phyloP scores from a whole-genome alignment of 2,797 vertebrate species.

The Poecilia wingei region DNA sequence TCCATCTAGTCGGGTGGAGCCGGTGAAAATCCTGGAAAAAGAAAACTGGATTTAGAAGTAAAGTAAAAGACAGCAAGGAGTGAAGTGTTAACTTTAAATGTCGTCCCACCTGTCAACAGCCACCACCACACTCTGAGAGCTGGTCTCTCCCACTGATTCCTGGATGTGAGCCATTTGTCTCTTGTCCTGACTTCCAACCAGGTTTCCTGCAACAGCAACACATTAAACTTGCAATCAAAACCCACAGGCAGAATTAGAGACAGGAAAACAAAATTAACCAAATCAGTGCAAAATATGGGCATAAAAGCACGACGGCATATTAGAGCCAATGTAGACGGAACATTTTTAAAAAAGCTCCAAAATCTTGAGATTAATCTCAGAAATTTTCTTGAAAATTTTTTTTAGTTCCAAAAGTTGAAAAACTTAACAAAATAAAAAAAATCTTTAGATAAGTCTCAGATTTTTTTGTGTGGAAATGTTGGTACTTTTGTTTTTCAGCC shows the following conservation, averaged over 20 bases:
- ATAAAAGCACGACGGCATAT: neutral
- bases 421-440: too few species aligned
- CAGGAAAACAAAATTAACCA: neutral
- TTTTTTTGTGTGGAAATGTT: too few species aligned
- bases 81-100: neutral
- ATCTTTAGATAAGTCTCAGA: too few species aligned
- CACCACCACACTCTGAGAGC: slow-evolving; percentile 97
- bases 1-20: slow-evolving; percentile 96
- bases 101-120: slow-evolving; percentile 96
- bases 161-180: slow-evolving; percentile 98
- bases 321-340: too few species aligned
- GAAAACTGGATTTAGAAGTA: neutral
- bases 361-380: too few species aligned
- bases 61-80: neutral
- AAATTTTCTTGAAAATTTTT: too few species aligned
- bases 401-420: too few species aligned
- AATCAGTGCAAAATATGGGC: neutral
- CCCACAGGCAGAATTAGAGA: neutral
- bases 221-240: slow-evolving; percentile 18
- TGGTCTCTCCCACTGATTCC: slow-evolving; percentile 98
- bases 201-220: slow-evolving; percentile 81
- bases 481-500: too few species aligned
- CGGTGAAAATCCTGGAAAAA: slow-evolving; percentile 93
- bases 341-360: too few species aligned
- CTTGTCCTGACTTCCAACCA: slow-evolving; percentile 92